phyloP scores from a whole-genome alignment of 2,888 invertebrate species.

The Cyaniris semiargus region DNA sequence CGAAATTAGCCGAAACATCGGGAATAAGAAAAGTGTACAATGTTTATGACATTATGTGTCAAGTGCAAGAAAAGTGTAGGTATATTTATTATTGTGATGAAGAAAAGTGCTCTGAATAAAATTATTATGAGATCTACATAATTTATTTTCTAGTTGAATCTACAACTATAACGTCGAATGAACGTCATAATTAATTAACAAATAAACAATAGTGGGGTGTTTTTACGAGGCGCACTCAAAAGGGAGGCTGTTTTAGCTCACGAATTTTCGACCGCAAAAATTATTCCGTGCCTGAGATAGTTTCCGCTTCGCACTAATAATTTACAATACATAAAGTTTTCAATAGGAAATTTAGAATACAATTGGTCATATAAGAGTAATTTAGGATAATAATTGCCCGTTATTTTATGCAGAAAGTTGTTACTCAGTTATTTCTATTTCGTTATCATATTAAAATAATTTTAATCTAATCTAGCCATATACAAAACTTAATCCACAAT shows the following conservation, averaged over 20 bases:
- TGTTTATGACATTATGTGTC: no score
- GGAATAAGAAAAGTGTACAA: no score
- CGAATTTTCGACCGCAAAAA: slow-evolving; percentile 31
- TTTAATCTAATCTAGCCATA: no score
- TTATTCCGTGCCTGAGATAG: slow-evolving; percentile 22
- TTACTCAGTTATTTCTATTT: no score
- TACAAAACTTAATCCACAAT: no score
- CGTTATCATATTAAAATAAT: no score
- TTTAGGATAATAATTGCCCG: neutral
- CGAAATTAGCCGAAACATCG: no score
- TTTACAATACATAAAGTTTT: neutral
- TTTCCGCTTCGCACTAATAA: slow-evolving; percentile 14
- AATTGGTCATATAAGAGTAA: neutral
- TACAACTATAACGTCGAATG: slow-evolving; percentile 25
- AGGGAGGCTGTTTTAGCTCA: neutral
- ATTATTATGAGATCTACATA: neutral
- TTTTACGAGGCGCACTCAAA: slow-evolving; percentile 40
- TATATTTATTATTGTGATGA: no score
- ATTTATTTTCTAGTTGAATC: neutral
- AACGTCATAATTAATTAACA: slow-evolving; percentile 50
- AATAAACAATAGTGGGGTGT: slow-evolving; percentile 50
- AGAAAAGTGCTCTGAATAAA: no score
- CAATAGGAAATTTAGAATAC: neutral
- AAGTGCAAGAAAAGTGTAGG: no score
- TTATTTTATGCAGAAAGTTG: no score